Evolutionary conservation across 2,888 invertebrate genomes (phyloP).

Genomic region (Caradrina clavipalpis): DNA sequence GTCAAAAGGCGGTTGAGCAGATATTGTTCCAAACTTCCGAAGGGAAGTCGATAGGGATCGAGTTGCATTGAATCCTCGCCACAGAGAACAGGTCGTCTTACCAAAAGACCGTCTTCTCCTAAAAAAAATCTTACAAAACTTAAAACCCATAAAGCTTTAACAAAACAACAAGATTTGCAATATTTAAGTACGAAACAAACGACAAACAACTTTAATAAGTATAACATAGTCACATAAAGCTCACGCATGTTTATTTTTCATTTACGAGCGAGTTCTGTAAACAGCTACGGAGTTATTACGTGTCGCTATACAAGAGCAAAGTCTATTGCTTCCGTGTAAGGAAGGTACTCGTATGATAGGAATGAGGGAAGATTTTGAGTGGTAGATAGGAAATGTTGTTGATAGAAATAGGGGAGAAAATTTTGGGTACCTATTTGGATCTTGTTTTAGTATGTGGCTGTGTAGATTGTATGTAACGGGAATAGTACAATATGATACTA

Average conservation of each 20-base stretch:
- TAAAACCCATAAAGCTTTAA: constrained; percentile 26
- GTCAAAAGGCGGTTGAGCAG: no score
- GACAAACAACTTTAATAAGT: constrained; percentile 85
- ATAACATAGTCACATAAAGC: constrained; percentile 82
- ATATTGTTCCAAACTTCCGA: no score
- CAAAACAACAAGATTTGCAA: constrained; percentile 57
- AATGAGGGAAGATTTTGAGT: constrained; percentile 18
- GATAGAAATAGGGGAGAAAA: constrained; percentile 19
- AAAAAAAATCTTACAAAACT: constrained; percentile 22
- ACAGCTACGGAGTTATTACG: constrained; percentile 73
- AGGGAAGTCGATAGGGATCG: no score
- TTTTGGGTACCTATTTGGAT: background rate
- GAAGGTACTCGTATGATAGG: constrained; percentile 20
- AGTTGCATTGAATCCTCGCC: no score
- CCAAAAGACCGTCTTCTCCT: background rate
- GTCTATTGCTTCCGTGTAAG: constrained; percentile 51
- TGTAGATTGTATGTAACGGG: background rate
- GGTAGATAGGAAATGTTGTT: constrained; percentile 34
- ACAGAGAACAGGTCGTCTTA: no score
- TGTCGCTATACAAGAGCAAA: constrained; percentile 67
- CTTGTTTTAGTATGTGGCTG: background rate
- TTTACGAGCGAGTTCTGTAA: constrained; percentile 82
- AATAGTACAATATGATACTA: no score
- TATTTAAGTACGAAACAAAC: constrained; percentile 70
- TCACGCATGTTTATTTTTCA: constrained; percentile 90